Conservation (phyloP, 1,140 invertebrate species). For the Macrocentrus cingulum region DNA sequence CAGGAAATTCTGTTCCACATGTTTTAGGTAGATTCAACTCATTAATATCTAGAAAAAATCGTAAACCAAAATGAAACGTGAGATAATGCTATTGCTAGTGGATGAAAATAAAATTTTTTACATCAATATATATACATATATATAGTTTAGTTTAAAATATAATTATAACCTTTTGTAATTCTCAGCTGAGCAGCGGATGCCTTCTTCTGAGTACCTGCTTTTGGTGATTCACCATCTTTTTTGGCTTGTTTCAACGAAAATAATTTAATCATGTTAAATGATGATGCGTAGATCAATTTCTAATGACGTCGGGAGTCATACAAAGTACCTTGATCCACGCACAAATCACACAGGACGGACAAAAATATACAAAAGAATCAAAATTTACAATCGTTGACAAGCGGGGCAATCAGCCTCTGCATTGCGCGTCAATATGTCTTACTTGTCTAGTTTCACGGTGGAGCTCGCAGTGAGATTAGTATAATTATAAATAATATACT, state of each 20-base stretch:
- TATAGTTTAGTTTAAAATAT: not conserved
- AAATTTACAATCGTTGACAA: slow-evolving; percentile 38
- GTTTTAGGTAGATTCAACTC: slow-evolving; percentile 97
- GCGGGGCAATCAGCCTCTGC: slow-evolving; percentile 27
- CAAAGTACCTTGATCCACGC: slow-evolving; percentile 24
- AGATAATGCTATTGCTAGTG: not conserved
- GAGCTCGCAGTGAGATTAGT: too few relatives aligned
- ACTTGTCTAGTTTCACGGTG: slow-evolving; percentile 24
- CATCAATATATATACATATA: not conserved
- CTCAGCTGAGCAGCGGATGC: slow-evolving; percentile 93
- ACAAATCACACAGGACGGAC: slow-evolving; percentile 19
- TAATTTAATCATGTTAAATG: slow-evolving; percentile 89
- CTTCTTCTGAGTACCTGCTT: slow-evolving; percentile 81
- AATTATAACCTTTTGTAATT: slow-evolving; percentile 96
- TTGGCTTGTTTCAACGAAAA: slow-evolving; percentile 97
- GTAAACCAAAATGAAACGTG: slow-evolving; percentile 8
- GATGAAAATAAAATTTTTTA: too few relatives aligned
- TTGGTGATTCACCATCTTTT: slow-evolving; percentile 89
- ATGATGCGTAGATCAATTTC: slow-evolving; percentile 16
- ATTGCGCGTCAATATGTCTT: slow-evolving; percentile 19
- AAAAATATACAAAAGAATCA: slow-evolving; percentile 31
- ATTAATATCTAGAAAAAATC: slow-evolving; percentile 84
- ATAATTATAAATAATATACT: too few relatives aligned
- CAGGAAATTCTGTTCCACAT: slow-evolving; percentile 93
- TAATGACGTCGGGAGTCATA: slow-evolving; percentile 34